Percentiles rank a stretch among this genome's conserved stretches.
Conservation (phyloP, 2,888 invertebrate species). For the Toxonevra muliebris region DNA sequence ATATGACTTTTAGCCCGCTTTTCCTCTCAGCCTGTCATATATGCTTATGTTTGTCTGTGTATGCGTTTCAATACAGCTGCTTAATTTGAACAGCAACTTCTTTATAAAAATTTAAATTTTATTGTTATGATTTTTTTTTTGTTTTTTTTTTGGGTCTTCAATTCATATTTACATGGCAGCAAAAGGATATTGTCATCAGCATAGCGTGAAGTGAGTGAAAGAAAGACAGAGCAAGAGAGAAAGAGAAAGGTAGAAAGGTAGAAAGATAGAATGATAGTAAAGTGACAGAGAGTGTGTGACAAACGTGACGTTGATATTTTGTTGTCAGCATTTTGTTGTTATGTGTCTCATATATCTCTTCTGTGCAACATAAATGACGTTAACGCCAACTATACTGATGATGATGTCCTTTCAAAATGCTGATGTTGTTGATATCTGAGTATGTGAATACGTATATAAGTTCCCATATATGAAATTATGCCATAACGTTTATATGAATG, state of each 20-base stretch:
- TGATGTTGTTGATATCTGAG: no score
- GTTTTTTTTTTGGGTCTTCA: not conserved
- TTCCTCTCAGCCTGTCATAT: no score
- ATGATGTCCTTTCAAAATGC: not conserved
- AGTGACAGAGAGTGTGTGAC: conserved; percentile 14
- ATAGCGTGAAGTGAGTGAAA: not conserved
- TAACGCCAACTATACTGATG: conserved; percentile 10
- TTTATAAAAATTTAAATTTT: not conserved
- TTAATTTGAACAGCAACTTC: no score
- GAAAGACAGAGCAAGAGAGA: not conserved
- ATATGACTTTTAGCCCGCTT: no score
- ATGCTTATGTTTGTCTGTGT: no score
- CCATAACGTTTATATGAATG: conserved; percentile 5
- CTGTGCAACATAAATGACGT: not conserved
- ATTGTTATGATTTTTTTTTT: not conserved
- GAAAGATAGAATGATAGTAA: not conserved
- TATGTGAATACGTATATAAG: no score
- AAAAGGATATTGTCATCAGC: not conserved
- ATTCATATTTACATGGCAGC: not conserved
- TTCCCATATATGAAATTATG: conserved; percentile 26
- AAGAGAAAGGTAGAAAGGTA: not conserved
- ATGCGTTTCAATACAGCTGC: no score
- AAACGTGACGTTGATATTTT: conserved; percentile 30
- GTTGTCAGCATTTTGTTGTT: conserved; percentile 21
- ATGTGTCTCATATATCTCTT: not conserved